Conservation (phyloP, 2,888 invertebrate species). For the Petrolisthes manimaculis region DNA sequence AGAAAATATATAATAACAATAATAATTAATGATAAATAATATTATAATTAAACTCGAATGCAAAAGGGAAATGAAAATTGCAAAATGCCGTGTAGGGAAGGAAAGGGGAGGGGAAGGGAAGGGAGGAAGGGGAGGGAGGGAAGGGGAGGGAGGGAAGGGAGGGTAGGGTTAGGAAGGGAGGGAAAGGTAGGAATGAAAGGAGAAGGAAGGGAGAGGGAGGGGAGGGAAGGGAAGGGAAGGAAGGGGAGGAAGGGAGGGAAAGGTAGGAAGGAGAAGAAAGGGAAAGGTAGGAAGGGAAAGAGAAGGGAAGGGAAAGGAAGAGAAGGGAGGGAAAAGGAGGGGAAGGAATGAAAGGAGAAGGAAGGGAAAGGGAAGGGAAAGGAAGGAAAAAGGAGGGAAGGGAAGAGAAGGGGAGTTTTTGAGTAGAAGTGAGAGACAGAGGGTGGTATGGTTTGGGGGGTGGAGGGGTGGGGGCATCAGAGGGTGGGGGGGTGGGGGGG, state of each 20-base stretch:
- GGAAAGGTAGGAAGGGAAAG: background rate
- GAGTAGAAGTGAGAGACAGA: too few species aligned
- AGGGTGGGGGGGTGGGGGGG: too few species aligned
- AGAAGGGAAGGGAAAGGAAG: background rate
- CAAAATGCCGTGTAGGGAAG: background rate
- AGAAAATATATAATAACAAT: background rate
- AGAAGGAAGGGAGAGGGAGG: background rate
- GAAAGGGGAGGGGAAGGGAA: conserved; percentile 3
- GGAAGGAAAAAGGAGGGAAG: background rate
- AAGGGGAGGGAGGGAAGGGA: background rate
- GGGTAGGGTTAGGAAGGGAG: background rate
- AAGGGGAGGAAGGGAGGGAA: background rate
- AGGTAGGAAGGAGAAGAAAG: background rate
- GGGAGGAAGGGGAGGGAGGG: background rate
- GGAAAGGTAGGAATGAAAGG: background rate
- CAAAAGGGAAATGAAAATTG: background rate
- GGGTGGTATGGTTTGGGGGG: too few species aligned
- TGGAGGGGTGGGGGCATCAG: too few species aligned
- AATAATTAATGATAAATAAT: conserved; percentile 14
- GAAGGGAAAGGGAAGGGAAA: background rate
- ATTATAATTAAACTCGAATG: background rate
- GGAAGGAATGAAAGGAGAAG: background rate
- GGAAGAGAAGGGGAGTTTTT: too few species aligned
- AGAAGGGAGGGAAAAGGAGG: background rate
- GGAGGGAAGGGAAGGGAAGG: background rate